A percentile compares a stretch with the other conserved stretches of the same genome.
phyloP scores from a whole-genome alignment of 2,113 vertebrate genomes.

The Polypterus bichir region DNA sequence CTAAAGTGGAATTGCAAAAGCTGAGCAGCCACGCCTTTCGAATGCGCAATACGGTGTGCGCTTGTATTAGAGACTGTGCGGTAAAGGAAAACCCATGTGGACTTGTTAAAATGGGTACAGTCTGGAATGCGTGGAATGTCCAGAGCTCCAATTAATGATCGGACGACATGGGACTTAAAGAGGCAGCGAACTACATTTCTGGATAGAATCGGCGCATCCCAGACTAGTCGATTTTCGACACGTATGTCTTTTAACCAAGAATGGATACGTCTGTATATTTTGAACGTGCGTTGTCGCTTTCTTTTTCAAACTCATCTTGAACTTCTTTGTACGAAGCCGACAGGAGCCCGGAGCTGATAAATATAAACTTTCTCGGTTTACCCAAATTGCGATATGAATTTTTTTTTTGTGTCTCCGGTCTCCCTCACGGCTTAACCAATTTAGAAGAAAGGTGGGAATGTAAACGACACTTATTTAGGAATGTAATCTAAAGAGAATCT shows the following conservation, averaged over 20 bases:
- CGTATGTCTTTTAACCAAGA: conserved; percentile 31
- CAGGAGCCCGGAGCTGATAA: too few relatives aligned
- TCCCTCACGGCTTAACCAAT: background rate
- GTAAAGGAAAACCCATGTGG: conserved; percentile 47
- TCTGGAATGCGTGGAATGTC: conserved; percentile 71
- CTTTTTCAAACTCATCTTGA: too few relatives aligned
- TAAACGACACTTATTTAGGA: background rate
- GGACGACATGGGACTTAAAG: conserved; percentile 37
- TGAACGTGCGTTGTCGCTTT: too few relatives aligned
- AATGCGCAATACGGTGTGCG: background rate
- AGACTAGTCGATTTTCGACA: background rate
- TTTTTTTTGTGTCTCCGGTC: background rate
- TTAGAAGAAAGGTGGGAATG: background rate
- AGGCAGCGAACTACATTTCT: conserved; percentile 25
- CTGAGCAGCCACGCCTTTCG: too few relatives aligned
- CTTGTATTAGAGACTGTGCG: conserved; percentile 46
- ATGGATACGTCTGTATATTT: background rate
- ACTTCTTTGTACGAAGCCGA: too few relatives aligned
- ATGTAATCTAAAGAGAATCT: background rate
- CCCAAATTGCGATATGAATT: conserved; percentile 4
- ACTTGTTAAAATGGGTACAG: conserved; percentile 32
- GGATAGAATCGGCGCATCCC: background rate
- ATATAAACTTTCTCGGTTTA: background rate
- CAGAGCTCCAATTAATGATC: conserved; percentile 50
- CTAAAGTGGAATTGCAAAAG: too few relatives aligned